Percentiles rank a stretch among this genome's conserved stretches.
phyloP scores from a whole-genome alignment of 2,797 vertebrate genomes.

The Neosilurus mollespiculum region DNA sequence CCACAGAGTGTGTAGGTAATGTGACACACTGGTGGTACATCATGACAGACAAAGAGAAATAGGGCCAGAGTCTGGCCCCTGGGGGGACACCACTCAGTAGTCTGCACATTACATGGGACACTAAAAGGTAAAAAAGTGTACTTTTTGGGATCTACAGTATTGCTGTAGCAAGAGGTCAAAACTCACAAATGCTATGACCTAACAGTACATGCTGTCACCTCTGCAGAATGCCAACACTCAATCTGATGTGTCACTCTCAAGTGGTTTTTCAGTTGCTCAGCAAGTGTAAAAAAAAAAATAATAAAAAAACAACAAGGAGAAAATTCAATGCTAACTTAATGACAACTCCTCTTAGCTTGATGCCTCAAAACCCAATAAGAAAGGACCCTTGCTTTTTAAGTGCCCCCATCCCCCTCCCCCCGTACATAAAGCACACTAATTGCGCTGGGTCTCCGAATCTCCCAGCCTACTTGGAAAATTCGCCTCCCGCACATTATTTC shows the following conservation, averaged over 20 bases:
- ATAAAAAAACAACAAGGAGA: not conserved
- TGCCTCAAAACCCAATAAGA: constrained; percentile 2
- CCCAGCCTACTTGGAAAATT: constrained; percentile 10
- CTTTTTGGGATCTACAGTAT: not conserved
- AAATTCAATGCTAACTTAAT: not conserved
- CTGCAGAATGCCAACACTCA: not conserved
- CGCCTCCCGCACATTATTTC: constrained; percentile 13
- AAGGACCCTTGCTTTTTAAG: not conserved
- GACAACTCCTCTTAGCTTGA: constrained; percentile 5
- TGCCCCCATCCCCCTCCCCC: not conserved
- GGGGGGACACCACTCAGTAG: too few relatives aligned
- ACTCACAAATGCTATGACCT: not conserved
- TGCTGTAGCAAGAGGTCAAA: not conserved
- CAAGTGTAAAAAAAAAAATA: constrained; percentile 4
- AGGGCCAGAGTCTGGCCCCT: too few relatives aligned
- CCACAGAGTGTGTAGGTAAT: too few relatives aligned
- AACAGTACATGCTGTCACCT: not conserved
- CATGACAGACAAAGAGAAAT: too few relatives aligned
- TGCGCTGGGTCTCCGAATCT: constrained; percentile 18
- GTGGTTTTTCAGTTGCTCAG: constrained; percentile 9
- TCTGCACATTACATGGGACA: too few relatives aligned
- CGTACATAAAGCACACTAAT: constrained; percentile 31
- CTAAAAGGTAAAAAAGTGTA: not conserved
- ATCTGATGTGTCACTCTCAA: too few relatives aligned
- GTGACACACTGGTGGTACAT: too few relatives aligned